These are phyloP conservation scores for Fratercula arctica DNA, from an alignment of 2,797 vertebrate species.

Conservation along the genomic window DNA sequence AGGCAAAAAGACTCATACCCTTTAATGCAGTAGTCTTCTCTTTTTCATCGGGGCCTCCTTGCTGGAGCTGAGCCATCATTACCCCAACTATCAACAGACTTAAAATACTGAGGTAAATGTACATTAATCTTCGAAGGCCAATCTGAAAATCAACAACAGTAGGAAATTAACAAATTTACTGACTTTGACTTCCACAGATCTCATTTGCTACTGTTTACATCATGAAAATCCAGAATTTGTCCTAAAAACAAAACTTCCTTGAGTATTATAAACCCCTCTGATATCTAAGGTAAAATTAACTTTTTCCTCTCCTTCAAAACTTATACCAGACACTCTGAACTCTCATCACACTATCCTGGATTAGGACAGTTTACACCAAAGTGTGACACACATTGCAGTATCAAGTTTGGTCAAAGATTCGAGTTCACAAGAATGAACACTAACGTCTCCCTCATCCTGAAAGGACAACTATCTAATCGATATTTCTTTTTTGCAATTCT, in stretches of 20 bases:
- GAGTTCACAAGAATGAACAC: background rate
- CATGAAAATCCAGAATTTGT: background rate
- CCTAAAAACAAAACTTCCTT: background rate
- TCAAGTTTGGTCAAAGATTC: background rate
- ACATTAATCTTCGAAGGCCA: conserved; percentile 81
- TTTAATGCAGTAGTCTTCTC: conserved; percentile 95
- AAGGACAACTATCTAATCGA: background rate
- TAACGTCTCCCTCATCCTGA: background rate
- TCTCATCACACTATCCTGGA: background rate
- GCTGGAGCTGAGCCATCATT: conserved; percentile 89
- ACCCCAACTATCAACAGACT: conserved; percentile 79
- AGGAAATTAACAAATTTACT: background rate
- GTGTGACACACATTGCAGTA: background rate
- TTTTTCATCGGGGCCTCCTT: conserved; percentile 89
- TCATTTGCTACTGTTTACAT: background rate
- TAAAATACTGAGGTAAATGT: conserved; percentile 75
- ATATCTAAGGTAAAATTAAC: background rate
- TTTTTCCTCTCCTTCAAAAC: background rate
- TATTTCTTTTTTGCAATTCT: background rate
- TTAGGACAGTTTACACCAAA: background rate
- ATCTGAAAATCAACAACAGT: conserved; percentile 76
- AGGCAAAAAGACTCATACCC: conserved; percentile 79
- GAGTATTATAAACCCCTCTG: background rate
- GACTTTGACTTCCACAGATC: background rate
- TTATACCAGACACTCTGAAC: background rate